These are phyloP conservation scores for Oikopleura albicans DNA, from an alignment of 23 tunicate species.

Conservation along the genomic window DNA sequence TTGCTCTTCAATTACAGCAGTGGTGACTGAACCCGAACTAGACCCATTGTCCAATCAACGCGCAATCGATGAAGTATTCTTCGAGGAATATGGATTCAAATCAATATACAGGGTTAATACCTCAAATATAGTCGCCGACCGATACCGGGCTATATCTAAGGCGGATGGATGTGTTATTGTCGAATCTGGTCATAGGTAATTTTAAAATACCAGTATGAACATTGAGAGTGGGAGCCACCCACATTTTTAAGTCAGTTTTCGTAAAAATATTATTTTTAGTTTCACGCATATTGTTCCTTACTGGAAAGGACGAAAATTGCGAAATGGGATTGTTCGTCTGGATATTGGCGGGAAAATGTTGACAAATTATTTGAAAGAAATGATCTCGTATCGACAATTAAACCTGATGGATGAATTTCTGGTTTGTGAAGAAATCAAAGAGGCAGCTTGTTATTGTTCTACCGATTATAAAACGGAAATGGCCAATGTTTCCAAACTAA, in stretches of 20 bases:
- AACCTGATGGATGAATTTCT: constrained; percentile 85
- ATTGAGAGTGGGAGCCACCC: too few relatives aligned
- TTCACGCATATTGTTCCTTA: constrained; percentile 96
- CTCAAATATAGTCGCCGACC: constrained; percentile 24
- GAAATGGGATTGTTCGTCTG: constrained; percentile 48
- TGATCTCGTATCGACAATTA: constrained; percentile 64
- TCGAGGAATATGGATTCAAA: constrained; percentile 81
- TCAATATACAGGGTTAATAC: constrained; percentile 55
- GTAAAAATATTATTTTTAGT: constrained; percentile 16
- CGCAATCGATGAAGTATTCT: constrained; percentile 80
- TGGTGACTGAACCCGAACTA: constrained; percentile 83
- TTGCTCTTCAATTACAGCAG: constrained; percentile 28
- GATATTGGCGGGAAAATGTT: constrained; percentile 91
- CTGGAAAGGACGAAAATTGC: constrained; percentile 31
- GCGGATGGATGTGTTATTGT: constrained; percentile 72
- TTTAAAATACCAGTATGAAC: too few relatives aligned
- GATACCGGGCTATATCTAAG: constrained; percentile 19
- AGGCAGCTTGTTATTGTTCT: neutral
- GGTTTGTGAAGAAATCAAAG: neutral
- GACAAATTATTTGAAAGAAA: constrained; percentile 86
- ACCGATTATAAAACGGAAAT: neutral
- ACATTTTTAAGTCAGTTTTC: too few relatives aligned
- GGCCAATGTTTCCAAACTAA: neutral
- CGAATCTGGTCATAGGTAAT: constrained; percentile 43
- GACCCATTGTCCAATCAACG: constrained; percentile 61